These are phyloP conservation scores for Macquaria australasica DNA, from an alignment of 2,113 vertebrate genomes.

Conservation along the genomic window DNA sequence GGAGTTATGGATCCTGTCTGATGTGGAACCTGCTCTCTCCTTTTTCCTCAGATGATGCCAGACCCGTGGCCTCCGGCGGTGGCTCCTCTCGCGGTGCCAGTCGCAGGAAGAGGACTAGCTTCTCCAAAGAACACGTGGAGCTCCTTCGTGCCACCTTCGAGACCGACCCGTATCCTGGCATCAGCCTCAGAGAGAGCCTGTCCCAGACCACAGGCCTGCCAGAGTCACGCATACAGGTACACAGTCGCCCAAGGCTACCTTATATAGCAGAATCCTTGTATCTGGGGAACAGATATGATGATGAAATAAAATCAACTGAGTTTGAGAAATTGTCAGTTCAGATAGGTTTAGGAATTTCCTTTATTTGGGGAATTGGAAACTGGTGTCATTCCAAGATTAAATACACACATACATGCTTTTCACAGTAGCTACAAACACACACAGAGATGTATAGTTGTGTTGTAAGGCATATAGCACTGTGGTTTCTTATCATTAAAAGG, in stretches of 20 bases:
- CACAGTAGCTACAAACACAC: neutral
- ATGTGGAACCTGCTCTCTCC: conserved; percentile 1
- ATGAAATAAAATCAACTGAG: neutral
- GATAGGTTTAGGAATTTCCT: neutral
- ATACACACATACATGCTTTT: neutral
- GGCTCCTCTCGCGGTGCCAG: conserved; percentile 73
- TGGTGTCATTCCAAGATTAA: neutral
- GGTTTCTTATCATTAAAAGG: conserved; percentile 41
- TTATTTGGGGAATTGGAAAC: neutral
- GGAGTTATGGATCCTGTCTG: neutral
- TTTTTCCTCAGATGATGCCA: conserved; percentile 66
- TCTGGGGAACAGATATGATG: neutral
- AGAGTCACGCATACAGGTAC: conserved; percentile 86
- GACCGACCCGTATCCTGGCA: conserved; percentile 85
- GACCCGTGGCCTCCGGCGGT: conserved; percentile 25
- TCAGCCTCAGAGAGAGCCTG: conserved; percentile 83
- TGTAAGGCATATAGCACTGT: neutral
- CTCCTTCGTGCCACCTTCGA: conserved; percentile 80
- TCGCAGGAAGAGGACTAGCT: conserved; percentile 85
- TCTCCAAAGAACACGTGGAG: conserved; percentile 85
- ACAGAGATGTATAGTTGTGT: neutral
- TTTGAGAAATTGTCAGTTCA: neutral
- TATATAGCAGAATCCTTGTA: neutral
- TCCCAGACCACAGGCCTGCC: conserved; percentile 84
- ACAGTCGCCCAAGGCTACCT: neutral